Evolutionary conservation across 1,140 invertebrate species (phyloP).

Genomic region (Micrasema longulum): DNA sequence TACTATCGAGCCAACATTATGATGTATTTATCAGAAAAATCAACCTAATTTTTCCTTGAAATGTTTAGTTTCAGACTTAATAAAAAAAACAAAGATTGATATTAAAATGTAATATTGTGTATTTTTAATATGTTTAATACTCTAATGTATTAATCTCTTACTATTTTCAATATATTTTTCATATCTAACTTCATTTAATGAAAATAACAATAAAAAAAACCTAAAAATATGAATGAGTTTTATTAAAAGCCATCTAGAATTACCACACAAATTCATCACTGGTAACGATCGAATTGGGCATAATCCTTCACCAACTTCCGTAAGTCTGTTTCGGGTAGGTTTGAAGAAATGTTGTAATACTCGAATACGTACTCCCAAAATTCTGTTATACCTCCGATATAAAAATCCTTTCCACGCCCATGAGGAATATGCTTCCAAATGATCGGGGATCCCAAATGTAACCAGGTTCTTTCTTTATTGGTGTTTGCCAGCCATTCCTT

Average conservation of each 20-base stretch:
- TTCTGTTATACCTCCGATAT: slow-evolving; percentile 67
- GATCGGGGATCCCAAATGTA: slow-evolving; percentile 63
- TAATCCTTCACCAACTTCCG: slow-evolving; percentile 60
- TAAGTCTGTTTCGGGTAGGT: slow-evolving; percentile 61
- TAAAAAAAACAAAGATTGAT: slow-evolving; percentile 4
- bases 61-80: not conserved
- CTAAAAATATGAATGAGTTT: not conserved
- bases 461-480: slow-evolving; percentile 66
- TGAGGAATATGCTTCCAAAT: slow-evolving; percentile 68
- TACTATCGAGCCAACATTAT: too few species aligned
- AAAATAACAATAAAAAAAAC: slow-evolving; percentile 47
- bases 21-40: too few species aligned
- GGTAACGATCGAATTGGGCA: slow-evolving; percentile 56
- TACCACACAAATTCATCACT: not conserved
- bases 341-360: slow-evolving; percentile 68
- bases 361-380: slow-evolving; percentile 70
- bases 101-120: slow-evolving; percentile 43
- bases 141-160: slow-evolving; percentile 46
- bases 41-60: too few species aligned
- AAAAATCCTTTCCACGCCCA: slow-evolving; percentile 64
- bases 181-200: slow-evolving; percentile 54
- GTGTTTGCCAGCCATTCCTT: slow-evolving; percentile 63
- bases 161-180: slow-evolving; percentile 54
- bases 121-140: slow-evolving; percentile 48
- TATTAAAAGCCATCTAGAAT: not conserved